Evolutionary conservation across 1,140 invertebrate species (phyloP), one percentile per base, ranked within the genome.

Genomic region (Tribolium madens): DNA sequence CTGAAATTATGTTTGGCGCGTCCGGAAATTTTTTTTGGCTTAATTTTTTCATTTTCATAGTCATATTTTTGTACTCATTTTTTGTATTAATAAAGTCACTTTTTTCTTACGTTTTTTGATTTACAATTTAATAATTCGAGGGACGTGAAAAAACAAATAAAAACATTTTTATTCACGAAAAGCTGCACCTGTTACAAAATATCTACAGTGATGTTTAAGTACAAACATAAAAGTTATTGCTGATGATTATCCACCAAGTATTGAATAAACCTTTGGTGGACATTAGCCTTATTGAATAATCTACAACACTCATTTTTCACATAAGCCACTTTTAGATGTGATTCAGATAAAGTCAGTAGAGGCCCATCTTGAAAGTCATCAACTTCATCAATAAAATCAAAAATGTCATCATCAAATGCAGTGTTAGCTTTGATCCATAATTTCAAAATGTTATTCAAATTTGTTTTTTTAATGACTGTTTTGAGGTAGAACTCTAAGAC

Each of bases 381-480:
- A 13, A 73, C 33, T 14, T 73, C 50, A 53, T 73, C 71, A 10
- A 73, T 73, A 15, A 57, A 57, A 21, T 73, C 71, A 53, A 18
- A 73, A 14, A 52, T 31, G 15, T 73, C 71, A 33, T 73, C 52
- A 47, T 21, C 31, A 14, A 50, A 46, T n/a, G 46, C 4, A 21
- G 50, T 9, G 26, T 53, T 53, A 14, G 48, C 57, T 1, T 47
- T 64, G 9, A 5, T 31, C 60, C 60, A 52, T 52, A 52, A 31
- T 10, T n/a, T n/a, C 1, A 69, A 47, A 5, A 36, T 69, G 9
- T 68, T 13, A 1, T 18, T n/a, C 6, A 50, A 13, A 64, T 64
- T 31, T 31, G 13, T 4, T 1, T 42, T 64, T 12, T 13, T 42
- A 2, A 31, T 64, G 13, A 57, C 18, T 0, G 31, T 15, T 5